phyloP scores from a whole-genome alignment of 2,113 vertebrate genomes.

The Perognathus longimembris region DNA sequence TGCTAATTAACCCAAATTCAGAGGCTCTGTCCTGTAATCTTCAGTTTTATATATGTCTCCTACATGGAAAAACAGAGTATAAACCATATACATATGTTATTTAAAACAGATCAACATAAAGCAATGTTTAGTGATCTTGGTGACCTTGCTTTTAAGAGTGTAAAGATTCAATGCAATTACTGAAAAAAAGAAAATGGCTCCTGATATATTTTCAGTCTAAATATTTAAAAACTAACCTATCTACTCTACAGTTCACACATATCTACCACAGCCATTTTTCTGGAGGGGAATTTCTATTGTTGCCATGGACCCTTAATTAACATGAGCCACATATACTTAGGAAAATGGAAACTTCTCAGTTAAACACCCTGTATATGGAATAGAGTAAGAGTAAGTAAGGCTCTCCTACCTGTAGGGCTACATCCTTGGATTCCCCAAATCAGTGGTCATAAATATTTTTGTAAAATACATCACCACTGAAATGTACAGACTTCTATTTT shows the following conservation, averaged over 20 bases:
- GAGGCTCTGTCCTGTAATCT: neutral
- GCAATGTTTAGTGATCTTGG: too few relatives aligned
- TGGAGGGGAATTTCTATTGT: neutral
- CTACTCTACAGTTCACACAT: neutral
- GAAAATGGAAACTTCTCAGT: neutral
- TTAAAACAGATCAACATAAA: neutral
- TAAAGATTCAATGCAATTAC: too few relatives aligned
- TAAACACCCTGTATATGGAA: neutral
- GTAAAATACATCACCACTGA: too few relatives aligned
- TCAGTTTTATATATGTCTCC: neutral
- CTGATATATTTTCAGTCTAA: neutral
- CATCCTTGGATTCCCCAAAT: neutral
- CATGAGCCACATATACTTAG: neutral
- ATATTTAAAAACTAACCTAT: neutral
- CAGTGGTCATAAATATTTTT: neutral
- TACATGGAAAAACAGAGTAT: neutral
- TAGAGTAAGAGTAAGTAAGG: neutral
- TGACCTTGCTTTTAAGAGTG: too few relatives aligned
- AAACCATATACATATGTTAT: neutral
- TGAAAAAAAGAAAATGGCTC: too few relatives aligned
- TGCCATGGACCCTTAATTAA: neutral
- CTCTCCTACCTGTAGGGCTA: neutral
- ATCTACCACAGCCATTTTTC: neutral
- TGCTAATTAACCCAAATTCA: neutral
- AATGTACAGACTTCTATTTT: neutral